Base-by-base conservation (phyloP, 2,797 vertebrate species). In the Todus mexicanus region DNA sequence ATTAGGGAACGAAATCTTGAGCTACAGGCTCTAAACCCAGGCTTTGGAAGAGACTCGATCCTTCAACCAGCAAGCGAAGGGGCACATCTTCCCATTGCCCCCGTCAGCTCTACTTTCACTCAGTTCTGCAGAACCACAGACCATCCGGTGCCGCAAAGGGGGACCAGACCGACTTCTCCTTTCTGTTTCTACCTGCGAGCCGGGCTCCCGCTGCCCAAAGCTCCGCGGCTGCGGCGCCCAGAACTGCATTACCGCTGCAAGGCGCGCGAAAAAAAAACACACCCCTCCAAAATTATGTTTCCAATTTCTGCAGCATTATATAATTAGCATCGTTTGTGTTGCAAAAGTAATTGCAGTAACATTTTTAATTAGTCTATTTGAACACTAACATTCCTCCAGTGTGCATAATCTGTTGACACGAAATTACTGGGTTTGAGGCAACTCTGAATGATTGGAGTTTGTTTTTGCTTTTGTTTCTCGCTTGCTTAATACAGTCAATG, bases 311-410 rank as follows among this genome's bases (percentile, higher is more conserved):
- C 93, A 8, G 94, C 93, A 92, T 96, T 95, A 94, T 90, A 89
- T 94, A 96, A 96, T 95, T 95, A 96, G 89, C 92, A 81, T 90
- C 90, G 1, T 96, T 96, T 96, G 96, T 94, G 94, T 87, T 63
- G 93, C 93, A 87, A 96, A 94, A 94, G 92, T 94, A 96, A 96
- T 96, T 96, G 96, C 94, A 93, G 95, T 85, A 94, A 94, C 96
- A 92, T 95, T 95, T 96, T 96, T 94, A 96, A 96, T 96, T 94
- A 95, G 95, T 92, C 95, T 93, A 93, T 94, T 94, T 70, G 94
- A 95, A 89, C 87, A 83, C 92, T 66, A 93, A 94, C 96, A 42
- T 94, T 94, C 42, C 86, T 95, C 92, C 93, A 87, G 90, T 12
- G 75, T 22, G 92, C 92, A 53, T 92, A 94, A 90, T 94, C 21